Percentiles rank a stretch among this genome's conserved stretches.
These are phyloP conservation scores for Enhydra lutris DNA, from an alignment of 2,113 vertebrate species.

Conservation along the genomic window DNA sequence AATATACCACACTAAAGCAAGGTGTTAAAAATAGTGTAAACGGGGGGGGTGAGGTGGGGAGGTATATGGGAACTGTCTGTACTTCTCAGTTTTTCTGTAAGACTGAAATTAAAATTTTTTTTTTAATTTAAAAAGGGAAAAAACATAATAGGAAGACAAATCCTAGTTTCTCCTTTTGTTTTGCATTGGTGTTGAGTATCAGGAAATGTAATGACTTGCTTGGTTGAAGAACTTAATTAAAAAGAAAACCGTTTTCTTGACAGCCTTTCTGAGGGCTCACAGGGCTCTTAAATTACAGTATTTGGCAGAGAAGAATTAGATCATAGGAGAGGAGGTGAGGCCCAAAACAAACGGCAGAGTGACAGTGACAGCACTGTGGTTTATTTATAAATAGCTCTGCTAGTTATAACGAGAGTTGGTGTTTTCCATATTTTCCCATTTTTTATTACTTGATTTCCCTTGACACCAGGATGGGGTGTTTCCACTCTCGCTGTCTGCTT, in stretches of 20 bases:
- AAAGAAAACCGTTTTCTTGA: conserved; percentile 38
- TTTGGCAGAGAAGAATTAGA: conserved; percentile 26
- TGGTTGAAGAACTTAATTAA: conserved; percentile 31
- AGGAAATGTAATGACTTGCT: conserved; percentile 9
- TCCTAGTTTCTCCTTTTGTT: conserved; percentile 22
- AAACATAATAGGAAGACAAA: conserved; percentile 5
- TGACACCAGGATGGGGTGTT: not conserved
- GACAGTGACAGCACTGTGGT: not conserved
- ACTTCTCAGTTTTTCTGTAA: not conserved
- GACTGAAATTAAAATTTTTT: not conserved
- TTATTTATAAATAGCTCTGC: not conserved
- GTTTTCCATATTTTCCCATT: not conserved
- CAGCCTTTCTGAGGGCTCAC: not conserved
- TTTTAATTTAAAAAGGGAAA: not conserved
- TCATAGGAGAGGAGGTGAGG: not conserved
- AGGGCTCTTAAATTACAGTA: conserved; percentile 1
- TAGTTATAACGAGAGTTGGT: not conserved
- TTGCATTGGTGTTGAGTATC: not conserved
- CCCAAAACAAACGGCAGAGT: not conserved
- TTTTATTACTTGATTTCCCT: not conserved
- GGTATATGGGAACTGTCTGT: not conserved
- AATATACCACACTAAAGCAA: not conserved
- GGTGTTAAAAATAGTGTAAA: not conserved
- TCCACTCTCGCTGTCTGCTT: not conserved
- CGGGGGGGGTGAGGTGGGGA: not conserved